Conservation (phyloP, 1,140 invertebrate species). For the Holotrichia oblita region DNA sequence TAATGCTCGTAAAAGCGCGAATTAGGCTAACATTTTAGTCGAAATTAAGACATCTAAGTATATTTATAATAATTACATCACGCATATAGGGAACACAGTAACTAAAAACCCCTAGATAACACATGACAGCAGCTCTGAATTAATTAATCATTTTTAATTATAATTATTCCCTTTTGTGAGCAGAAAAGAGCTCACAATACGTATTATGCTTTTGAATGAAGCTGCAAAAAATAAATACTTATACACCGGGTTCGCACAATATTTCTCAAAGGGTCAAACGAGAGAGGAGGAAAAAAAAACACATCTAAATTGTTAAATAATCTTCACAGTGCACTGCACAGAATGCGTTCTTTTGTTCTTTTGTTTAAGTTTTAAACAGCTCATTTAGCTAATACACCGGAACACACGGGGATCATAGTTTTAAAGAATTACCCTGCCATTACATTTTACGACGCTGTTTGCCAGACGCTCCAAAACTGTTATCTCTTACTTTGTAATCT, state of each 20-base stretch:
- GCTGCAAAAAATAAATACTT: background rate
- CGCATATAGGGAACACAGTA: background rate
- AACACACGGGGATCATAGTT: slow-evolving; percentile 22
- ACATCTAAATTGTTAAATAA: slow-evolving; percentile 4
- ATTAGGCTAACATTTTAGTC: too few species aligned
- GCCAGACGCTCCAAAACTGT: background rate
- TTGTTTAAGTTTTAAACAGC: slow-evolving; percentile 27
- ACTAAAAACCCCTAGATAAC: background rate
- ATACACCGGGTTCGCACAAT: background rate
- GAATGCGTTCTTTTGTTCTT: background rate
- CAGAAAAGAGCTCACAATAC: background rate
- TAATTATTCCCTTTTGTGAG: slow-evolving; percentile 3
- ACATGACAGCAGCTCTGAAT: background rate
- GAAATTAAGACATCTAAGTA: too few species aligned
- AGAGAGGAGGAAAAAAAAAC: background rate
- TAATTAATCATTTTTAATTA: slow-evolving; percentile 15
- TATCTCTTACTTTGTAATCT: slow-evolving; percentile 14
- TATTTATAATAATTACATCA: too few species aligned
- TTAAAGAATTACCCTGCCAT: background rate
- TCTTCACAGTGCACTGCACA: background rate
- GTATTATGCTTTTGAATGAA: background rate
- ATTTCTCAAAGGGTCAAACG: background rate
- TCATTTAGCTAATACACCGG: slow-evolving; percentile 23
- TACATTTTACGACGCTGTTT: slow-evolving; percentile 2
- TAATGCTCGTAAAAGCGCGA: too few species aligned